Base-by-base conservation (phyloP, 2,113 vertebrate genomes). In the Dicerorhinus sumatrensis region DNA sequence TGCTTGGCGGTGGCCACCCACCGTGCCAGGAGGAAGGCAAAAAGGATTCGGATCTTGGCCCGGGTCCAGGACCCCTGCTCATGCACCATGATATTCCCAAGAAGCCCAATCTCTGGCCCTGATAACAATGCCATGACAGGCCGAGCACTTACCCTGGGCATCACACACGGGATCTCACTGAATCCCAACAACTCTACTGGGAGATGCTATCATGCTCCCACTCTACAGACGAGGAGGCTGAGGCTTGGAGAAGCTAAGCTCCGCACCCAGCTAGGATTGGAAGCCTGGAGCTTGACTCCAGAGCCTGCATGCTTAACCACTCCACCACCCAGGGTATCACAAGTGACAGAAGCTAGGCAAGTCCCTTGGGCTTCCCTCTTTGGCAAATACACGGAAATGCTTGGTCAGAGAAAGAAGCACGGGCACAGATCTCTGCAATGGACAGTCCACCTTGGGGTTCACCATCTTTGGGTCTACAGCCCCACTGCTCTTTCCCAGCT, bases 1-100 rank as follows among this genome's bases (percentile, higher is more conserved):
- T 36, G 97, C 93, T 96, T 70, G 75, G 94, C 62, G 42, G 94
- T 6, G 9, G 93, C 79, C 69, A 29, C 96, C 82, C 16, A 21
- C 89, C 9, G 80, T 33, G 89, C 60, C 67, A 25, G 60, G 51
- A 85, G 48, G 0, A 7, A 89, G 48, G 76, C 39, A 70, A 3
- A 36, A 21, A 5, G 20, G 86, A 58, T 31, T 39, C 1, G 1
- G 46, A 14, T 25, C 56, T 25, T 42, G 29, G 76, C 31, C 86
- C 29, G n/a, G 70, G 79, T 39, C 76, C 51, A 63, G 54, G 51
- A 54, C 13, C 46, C 51, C 63, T 3, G 31, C 83, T 79, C 5
- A 5, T 8, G 20, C 4, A 51, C 29, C 16, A 10, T 6, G 54
- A 16, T 29, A 20, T 23, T 84, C 46, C 76, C 62, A 3, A 42